Conservation (phyloP, 2,888 invertebrate species). For the Brassicogethes aeneus region DNA sequence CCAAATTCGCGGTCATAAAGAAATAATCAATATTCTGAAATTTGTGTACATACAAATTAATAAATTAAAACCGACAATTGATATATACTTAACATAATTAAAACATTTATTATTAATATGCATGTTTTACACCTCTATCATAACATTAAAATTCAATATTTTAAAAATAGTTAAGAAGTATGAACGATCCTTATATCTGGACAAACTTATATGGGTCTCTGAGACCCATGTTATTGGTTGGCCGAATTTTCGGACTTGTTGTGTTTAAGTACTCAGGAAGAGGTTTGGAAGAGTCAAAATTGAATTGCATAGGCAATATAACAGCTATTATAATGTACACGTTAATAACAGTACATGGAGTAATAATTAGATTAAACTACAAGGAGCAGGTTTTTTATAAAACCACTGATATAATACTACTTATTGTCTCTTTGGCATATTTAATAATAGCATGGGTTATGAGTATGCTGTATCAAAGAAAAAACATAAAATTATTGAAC, state of each 20-base stretch:
- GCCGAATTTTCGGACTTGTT: not conserved
- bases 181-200: not conserved
- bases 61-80: too few species aligned
- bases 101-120: too few species aligned
- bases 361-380: not conserved
- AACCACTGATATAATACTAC: conserved; percentile 5
- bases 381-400: not conserved
- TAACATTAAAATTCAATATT: too few species aligned
- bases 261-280: conserved; percentile 2
- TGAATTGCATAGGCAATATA: not conserved
- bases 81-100: too few species aligned
- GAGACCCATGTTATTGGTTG: not conserved
- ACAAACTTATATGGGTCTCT: not conserved
- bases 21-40: conserved; percentile 45
- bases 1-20: conserved; percentile 54
- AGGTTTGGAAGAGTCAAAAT: conserved; percentile 3
- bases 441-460: not conserved
- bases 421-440: not conserved
- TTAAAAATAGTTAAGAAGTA: too few species aligned
- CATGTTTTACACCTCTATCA: too few species aligned
- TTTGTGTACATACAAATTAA: too few species aligned
- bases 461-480: conserved; percentile 4
- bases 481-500: conserved; percentile 3
- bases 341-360: not conserved
- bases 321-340: conserved; percentile 1